phyloP scores from a whole-genome alignment of 2,797 vertebrate species.

The Parauchenoglanis punctatus region DNA sequence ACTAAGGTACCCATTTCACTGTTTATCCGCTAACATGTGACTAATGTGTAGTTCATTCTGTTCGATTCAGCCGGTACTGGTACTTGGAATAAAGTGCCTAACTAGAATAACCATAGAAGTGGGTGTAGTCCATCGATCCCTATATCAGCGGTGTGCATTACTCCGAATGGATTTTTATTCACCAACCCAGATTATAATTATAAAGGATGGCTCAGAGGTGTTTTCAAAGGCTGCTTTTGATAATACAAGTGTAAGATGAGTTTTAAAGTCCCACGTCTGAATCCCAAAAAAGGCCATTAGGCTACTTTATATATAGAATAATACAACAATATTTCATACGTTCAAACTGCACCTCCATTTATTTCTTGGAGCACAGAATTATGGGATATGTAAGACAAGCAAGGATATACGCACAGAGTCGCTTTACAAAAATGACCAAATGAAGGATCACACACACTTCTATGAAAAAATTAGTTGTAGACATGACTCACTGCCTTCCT shows the following conservation, averaged over 20 bases:
- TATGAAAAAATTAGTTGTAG: neutral
- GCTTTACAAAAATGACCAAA: neutral
- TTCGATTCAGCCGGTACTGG: neutral
- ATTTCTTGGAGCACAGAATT: neutral
- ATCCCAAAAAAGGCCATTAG: neutral
- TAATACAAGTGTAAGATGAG: no score
- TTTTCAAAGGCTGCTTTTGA: neutral
- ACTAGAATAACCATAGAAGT: neutral
- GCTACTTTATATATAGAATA: neutral
- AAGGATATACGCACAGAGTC: no score
- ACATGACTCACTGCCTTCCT: neutral
- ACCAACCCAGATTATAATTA: neutral
- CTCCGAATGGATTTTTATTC: conserved; percentile 20
- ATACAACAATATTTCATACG: neutral
- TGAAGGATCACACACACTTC: neutral
- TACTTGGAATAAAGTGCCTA: neutral
- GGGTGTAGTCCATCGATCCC: conserved; percentile 13
- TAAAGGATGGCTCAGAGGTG: neutral
- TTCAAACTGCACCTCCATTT: neutral
- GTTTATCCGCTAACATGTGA: neutral
- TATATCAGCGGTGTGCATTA: neutral
- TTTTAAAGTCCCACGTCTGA: neutral
- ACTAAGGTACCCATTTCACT: neutral
- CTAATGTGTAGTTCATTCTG: neutral
- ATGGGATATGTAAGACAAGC: neutral